These are phyloP conservation scores for Acanthochromis polyacanthus DNA, from an alignment of 2,113 vertebrate genomes.

Conservation along the genomic window DNA sequence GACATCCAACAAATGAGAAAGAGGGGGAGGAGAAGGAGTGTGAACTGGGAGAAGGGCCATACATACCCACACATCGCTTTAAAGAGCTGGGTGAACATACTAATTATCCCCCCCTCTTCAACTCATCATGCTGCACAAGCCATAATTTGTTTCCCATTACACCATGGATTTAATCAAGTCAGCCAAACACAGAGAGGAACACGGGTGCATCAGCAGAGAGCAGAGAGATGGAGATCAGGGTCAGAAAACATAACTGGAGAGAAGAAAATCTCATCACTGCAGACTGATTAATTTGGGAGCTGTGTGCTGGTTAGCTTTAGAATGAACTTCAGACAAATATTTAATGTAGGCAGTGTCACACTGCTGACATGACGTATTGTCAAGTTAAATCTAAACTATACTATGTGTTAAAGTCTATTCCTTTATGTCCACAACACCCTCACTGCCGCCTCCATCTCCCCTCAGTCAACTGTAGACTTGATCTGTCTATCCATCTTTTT, in stretches of 20 bases:
- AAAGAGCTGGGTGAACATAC: conserved; percentile 64
- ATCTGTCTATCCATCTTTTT: conserved; percentile 32
- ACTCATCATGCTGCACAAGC: conserved; percentile 70
- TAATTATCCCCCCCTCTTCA: conserved; percentile 65
- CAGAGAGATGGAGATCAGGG: conserved; percentile 10
- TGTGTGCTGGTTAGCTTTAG: conserved; percentile 4
- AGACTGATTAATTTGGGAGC: conserved; percentile 12
- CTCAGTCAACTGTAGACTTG: conserved; percentile 11
- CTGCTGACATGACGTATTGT: neutral
- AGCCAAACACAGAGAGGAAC: conserved; percentile 43
- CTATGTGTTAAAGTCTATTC: neutral
- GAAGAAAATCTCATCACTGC: conserved; percentile 10
- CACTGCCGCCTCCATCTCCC: conserved; percentile 2
- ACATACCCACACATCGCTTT: conserved; percentile 33
- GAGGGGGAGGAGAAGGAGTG: conserved; percentile 13
- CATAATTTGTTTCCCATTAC: conserved; percentile 78
- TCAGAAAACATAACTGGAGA: conserved; percentile 18
- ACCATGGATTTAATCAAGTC: conserved; percentile 73
- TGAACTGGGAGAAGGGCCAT: conserved; percentile 28
- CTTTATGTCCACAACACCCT: neutral
- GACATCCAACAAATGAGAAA: conserved; percentile 41
- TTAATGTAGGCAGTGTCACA: neutral
- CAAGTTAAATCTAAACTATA: neutral
- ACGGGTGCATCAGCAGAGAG: neutral
- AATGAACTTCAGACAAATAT: neutral